These are phyloP conservation scores for Hydrotaea diabolus DNA, from an alignment of 2,888 invertebrate species.

Conservation along the genomic window DNA sequence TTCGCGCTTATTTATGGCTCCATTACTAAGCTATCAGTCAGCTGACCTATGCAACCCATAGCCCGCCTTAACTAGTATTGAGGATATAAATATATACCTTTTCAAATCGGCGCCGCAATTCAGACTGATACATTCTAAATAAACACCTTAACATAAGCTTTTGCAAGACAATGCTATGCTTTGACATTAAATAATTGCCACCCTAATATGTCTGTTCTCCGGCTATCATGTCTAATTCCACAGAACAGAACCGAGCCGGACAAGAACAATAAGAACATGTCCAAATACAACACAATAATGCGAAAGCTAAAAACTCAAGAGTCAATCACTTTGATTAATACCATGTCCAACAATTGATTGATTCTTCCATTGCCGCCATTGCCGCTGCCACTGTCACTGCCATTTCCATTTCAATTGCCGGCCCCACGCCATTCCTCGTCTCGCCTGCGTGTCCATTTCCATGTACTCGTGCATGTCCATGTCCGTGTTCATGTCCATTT, in stretches of 20 bases:
- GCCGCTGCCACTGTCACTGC: neutral
- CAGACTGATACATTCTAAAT: no score
- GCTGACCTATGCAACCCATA: no score
- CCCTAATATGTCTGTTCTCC: neutral
- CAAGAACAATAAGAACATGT: slow-evolving; percentile 40
- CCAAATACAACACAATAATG: slow-evolving; percentile 32
- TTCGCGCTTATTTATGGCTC: no score
- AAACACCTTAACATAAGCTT: no score
- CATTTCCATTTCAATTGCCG: neutral
- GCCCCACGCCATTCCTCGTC: no score
- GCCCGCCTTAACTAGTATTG: no score
- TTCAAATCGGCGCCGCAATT: no score
- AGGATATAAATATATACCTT: no score
- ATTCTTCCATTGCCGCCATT: slow-evolving; percentile 26
- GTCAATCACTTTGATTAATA: slow-evolving; percentile 65
- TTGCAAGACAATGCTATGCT: no score
- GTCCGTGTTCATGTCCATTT: neutral
- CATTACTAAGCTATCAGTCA: no score
- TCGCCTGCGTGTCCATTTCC: no score
- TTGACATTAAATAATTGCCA: no score
- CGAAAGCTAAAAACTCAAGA: slow-evolving; percentile 53
- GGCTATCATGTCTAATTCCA: neutral
- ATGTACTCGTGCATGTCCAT: neutral
- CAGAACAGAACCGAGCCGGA: neutral
- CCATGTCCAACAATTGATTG: slow-evolving; percentile 58